These are phyloP conservation scores for Brevipalpus yothersi DNA, from an alignment of 1,140 invertebrate species.

Conservation along the genomic window DNA sequence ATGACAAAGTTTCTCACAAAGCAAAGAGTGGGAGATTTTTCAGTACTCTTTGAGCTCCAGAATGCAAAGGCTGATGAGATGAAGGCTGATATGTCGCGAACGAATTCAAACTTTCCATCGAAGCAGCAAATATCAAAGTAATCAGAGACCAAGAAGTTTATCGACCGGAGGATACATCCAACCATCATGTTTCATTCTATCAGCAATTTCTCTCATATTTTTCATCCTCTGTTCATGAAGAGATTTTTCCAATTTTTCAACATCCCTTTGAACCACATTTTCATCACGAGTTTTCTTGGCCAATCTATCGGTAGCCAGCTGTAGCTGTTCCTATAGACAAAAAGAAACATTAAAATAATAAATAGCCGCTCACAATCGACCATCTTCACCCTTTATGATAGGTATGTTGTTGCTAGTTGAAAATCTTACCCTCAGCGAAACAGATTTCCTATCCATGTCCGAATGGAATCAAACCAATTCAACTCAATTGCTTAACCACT, in stretches of 20 bases:
- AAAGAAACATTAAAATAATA: not conserved
- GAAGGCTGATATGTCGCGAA: too few species aligned
- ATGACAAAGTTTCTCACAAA: too few species aligned
- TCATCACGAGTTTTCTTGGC: not conserved
- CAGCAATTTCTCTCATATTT: constrained; percentile 9
- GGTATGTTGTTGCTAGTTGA: too few species aligned
- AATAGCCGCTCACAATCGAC: not conserved
- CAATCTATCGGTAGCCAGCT: not conserved
- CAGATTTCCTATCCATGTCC: too few species aligned
- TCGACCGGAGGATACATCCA: constrained; percentile 13
- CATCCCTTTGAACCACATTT: not conserved
- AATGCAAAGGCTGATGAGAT: too few species aligned
- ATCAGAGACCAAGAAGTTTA: constrained; percentile 9
- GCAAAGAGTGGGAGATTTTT: too few species aligned
- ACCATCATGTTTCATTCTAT: constrained; percentile 12
- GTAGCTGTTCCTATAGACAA: not conserved
- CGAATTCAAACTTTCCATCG: too few species aligned
- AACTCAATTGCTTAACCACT: too few species aligned
- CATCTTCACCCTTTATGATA: too few species aligned
- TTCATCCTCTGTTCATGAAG: constrained; percentile 10
- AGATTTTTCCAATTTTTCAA: not conserved
- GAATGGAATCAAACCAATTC: too few species aligned
- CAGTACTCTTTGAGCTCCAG: too few species aligned
- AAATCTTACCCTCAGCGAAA: too few species aligned
- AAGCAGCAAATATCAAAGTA: not conserved